Evolutionary conservation across 2,113 vertebrate species (phyloP).

Genomic region (Pardalotus punctatus): DNA sequence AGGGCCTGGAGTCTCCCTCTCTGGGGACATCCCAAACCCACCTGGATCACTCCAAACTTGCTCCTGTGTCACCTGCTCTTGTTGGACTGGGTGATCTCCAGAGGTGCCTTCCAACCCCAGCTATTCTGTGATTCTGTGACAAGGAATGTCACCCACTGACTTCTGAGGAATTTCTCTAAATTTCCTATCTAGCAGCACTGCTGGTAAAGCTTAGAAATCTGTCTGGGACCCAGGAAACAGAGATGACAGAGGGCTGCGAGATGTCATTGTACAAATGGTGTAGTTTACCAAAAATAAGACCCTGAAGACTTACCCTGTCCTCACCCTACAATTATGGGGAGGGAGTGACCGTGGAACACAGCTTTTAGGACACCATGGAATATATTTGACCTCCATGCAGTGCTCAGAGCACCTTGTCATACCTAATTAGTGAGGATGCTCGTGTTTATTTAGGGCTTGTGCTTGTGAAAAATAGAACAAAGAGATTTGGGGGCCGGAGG

Average conservation of each 20-base stretch:
- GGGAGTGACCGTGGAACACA: background rate
- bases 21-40: background rate
- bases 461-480: conserved; percentile 38
- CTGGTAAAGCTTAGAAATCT: conserved; percentile 4
- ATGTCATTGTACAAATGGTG: background rate
- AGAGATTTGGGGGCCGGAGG: background rate
- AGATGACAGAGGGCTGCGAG: background rate
- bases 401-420: conserved; percentile 33
- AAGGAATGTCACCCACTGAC: background rate
- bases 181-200: background rate
- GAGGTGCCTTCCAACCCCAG: background rate
- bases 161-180: background rate
- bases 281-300: conserved; percentile 31
- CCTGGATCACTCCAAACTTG: too few species aligned
- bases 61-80: background rate
- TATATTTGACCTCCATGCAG: conserved; percentile 8
- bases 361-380: background rate
- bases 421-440: conserved; percentile 23
- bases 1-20: background rate
- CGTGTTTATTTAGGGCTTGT: background rate
- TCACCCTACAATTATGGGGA: conserved; percentile 40
- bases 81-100: background rate
- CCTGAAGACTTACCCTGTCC: background rate
- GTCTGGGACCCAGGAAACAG: background rate
- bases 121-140: background rate